phyloP scores from a whole-genome alignment of 1,140 invertebrate species.

The Brachionus koreanus region DNA sequence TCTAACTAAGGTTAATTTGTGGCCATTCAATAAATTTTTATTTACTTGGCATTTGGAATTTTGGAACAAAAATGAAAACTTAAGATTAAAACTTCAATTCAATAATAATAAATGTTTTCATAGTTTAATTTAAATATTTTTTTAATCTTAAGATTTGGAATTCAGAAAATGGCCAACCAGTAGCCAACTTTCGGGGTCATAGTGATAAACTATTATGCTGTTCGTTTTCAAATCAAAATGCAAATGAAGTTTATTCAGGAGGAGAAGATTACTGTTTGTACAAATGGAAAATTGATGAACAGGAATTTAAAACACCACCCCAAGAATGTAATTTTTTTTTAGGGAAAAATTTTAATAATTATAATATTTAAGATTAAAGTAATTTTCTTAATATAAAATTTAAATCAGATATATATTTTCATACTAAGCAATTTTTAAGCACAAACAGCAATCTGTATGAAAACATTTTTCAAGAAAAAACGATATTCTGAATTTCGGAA shows the following conservation, averaged over 20 bases:
- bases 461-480: background rate
- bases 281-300: constrained; percentile 16
- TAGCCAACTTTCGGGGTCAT: constrained; percentile 29
- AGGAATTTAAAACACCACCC: constrained; percentile 29
- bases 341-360: background rate
- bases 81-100: too few species aligned
- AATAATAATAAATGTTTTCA: too few species aligned
- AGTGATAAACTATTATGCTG: constrained; percentile 41
- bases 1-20: too few species aligned
- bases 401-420: too few species aligned
- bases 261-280: constrained; percentile 30
- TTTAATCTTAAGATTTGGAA: constrained; percentile 37
- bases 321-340: constrained; percentile 4
- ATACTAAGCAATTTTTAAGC: too few species aligned
- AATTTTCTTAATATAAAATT: too few species aligned
- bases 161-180: background rate
- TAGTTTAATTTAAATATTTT: too few species aligned
- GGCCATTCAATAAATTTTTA: too few species aligned
- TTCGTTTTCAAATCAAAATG: background rate
- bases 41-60: too few species aligned
- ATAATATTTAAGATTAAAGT: too few species aligned
- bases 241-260: constrained; percentile 17
- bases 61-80: too few species aligned
- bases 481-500: background rate
- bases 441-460: background rate